phyloP scores from a whole-genome alignment of 2,797 vertebrate genomes.

The Alca torda region DNA sequence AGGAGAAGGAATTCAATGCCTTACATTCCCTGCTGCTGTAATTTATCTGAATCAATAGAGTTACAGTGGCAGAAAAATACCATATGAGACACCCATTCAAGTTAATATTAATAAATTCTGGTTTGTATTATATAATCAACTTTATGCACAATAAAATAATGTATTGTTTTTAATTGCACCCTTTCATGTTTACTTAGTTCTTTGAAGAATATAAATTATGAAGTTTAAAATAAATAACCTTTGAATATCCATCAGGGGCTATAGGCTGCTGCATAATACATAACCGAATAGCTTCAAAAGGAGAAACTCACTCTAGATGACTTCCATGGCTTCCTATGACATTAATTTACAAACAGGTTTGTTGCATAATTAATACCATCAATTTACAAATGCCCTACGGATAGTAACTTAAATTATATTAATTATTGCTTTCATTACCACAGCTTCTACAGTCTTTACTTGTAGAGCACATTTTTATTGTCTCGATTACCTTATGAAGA shows the following conservation, averaged over 20 bases:
- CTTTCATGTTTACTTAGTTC: neutral
- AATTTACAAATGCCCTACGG: neutral
- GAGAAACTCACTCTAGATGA: neutral
- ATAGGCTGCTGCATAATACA: neutral
- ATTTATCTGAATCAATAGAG: neutral
- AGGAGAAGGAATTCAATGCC: neutral
- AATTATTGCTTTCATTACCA: conserved; percentile 33
- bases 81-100: neutral
- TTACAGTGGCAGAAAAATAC: neutral
- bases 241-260: neutral
- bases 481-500: neutral
- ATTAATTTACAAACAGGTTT: conserved; percentile 12
- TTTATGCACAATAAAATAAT: neutral
- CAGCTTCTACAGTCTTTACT: neutral
- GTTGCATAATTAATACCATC: conserved; percentile 24
- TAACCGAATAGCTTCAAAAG: neutral
- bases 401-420: conserved; percentile 30
- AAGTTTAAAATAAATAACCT: neutral
- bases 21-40: neutral
- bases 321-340: neutral
- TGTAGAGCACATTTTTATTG: neutral
- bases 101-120: neutral
- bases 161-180: neutral
- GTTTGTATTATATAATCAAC: neutral
- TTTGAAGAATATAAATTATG: neutral